Conservation (phyloP, 2,888 invertebrate species). For the Phyllotreta striolata region DNA sequence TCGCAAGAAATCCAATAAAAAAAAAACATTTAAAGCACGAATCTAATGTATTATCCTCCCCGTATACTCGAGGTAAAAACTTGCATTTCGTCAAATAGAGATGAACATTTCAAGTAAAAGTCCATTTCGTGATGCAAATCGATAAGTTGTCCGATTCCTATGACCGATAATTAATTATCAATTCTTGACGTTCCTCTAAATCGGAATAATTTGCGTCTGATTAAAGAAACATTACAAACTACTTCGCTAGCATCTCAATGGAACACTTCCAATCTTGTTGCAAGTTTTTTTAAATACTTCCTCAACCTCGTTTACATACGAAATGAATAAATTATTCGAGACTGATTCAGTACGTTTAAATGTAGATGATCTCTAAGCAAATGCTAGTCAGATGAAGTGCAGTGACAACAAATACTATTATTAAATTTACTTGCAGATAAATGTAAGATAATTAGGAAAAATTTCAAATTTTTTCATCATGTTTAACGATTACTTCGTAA, state of each 20-base stretch:
- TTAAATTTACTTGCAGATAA: no score
- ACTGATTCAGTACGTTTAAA: no score
- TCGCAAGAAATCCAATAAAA: no score
- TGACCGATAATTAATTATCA: slow-evolving; percentile 23
- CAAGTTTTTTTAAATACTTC: no score
- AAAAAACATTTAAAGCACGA: slow-evolving; percentile 20
- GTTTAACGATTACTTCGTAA: no score
- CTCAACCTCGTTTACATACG: no score
- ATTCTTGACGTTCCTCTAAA: slow-evolving; percentile 24
- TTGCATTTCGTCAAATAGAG: slow-evolving; percentile 19
- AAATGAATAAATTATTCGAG: no score
- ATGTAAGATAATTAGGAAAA: no score
- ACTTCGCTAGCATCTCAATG: slow-evolving; percentile 20
- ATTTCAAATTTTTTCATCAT: no score
- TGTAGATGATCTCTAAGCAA: no score
- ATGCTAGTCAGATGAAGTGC: no score
- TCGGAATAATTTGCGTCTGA: slow-evolving; percentile 27
- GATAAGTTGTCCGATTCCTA: slow-evolving; percentile 22
- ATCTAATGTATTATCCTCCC: slow-evolving; percentile 8
- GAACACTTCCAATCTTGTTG: slow-evolving; percentile 2
- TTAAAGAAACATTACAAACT: slow-evolving; percentile 18
- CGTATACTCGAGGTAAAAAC: slow-evolving; percentile 16
- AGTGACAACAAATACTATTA: no score
- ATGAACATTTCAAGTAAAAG: slow-evolving; percentile 17
- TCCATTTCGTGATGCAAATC: slow-evolving; percentile 20